Base-by-base conservation (phyloP, 2,113 vertebrate genomes). In the Aphyosemion australe region DNA sequence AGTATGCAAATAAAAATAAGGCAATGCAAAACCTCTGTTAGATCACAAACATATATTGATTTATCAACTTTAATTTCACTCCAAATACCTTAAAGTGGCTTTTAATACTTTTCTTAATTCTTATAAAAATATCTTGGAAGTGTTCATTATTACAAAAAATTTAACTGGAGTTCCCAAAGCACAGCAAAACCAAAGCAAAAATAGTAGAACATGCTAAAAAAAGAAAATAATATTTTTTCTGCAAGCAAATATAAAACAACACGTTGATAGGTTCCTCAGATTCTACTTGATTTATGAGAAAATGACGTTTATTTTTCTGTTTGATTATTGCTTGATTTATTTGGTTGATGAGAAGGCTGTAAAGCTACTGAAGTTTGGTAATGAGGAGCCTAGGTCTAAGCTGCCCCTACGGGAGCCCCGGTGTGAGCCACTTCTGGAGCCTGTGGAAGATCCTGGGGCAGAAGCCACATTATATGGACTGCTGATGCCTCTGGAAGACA, bases 401-500 rank as follows among this genome's bases (percentile, higher is more conserved):
- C 97, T 99, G 87, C 94, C 92, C 15, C 97, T 93, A 5, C 94
- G 94, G 14, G 93, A 93, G 45, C 89, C 47, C 15, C 56, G 72
- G 21, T 87, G 91, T 2, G 97, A 98, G 5, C 95, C 92, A 0
- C 92, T 94, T 34, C 94, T 94, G 4, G 96, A 97, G 10, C 95
- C 95, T 0, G 93, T 90, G 12, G 90, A 90, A 1, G 97, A 98
- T 51, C 94, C 95, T 0, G 96, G 94, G 14, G 94, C 94, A 0
- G 96, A 95, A 46, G 94, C 92, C 54, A 94, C 77, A 45, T 95
- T 98, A 61, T 98, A 95, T n/a, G 96, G 94, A 82, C 96, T 98
- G 64, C 96, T 96, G 81, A 99, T 93, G 19, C 95, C 96, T 90
- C 92, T 96, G 32, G 96, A 96, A 4, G 97, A 97, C 60, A 95